Conservation (phyloP, 2,888 invertebrate species). For the Emmelina monodactyla region DNA sequence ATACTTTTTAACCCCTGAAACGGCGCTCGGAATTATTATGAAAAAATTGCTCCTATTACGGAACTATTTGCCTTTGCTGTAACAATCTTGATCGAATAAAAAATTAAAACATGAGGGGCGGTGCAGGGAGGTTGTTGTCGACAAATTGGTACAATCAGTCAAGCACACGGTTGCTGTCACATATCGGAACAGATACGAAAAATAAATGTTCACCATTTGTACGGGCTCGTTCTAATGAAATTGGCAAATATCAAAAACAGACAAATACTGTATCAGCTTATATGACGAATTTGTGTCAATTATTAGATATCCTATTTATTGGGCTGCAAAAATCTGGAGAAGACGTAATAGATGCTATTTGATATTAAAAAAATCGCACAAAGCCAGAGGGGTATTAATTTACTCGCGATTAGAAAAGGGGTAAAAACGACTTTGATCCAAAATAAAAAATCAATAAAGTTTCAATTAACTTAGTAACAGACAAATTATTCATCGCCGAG, state of each 20-base stretch:
- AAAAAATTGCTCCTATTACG: slow-evolving; percentile 63
- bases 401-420: too few species aligned
- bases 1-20: slow-evolving; percentile 33
- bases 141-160: slow-evolving; percentile 52
- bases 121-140: slow-evolving; percentile 37
- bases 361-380: too few species aligned
- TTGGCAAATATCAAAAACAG: not conserved
- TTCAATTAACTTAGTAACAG: slow-evolving; percentile 40
- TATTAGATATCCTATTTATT: too few species aligned
- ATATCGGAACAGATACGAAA: too few species aligned
- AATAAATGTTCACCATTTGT: too few species aligned
- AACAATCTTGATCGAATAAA: slow-evolving; percentile 59
- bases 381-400: too few species aligned
- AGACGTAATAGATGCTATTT: too few species aligned
- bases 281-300: too few species aligned
- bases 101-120: slow-evolving; percentile 43
- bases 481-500: slow-evolving; percentile 52
- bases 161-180: too few species aligned
- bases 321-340: too few species aligned
- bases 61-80: slow-evolving; percentile 42
- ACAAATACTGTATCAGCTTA: too few species aligned
- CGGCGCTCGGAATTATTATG: slow-evolving; percentile 38
- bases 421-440: slow-evolving; percentile 1
- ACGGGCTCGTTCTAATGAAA: not conserved
- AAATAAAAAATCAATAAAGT: slow-evolving; percentile 24